Percentiles rank a stretch among this genome's conserved stretches.
These are phyloP conservation scores for Drosophila auraria DNA, from an alignment of 1,140 invertebrate species.

Conservation along the genomic window DNA sequence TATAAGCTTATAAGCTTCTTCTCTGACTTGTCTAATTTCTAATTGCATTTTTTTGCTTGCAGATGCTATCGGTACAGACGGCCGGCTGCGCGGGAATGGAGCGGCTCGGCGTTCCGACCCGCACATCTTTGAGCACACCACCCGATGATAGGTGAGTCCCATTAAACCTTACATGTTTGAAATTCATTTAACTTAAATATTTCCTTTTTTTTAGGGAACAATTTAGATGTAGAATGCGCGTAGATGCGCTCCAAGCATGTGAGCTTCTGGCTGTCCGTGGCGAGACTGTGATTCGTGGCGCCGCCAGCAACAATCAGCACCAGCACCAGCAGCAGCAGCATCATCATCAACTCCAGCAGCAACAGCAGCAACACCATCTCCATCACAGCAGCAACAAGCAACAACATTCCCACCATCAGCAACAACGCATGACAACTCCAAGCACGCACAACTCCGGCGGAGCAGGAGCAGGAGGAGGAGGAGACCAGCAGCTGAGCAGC, in stretches of 20 bases:
- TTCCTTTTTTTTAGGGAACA: conserved; percentile 62
- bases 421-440: conserved; percentile 76
- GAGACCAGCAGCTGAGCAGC: conserved; percentile 33
- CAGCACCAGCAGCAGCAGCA: conserved; percentile 56
- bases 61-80: conserved; percentile 89
- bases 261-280: conserved; percentile 80
- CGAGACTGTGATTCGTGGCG: conserved; percentile 79
- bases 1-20: background rate
- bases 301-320: conserved; percentile 60
- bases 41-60: conserved; percentile 72
- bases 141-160: conserved; percentile 78
- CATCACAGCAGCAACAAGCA: conserved; percentile 66
- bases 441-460: conserved; percentile 45
- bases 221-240: conserved; percentile 84
- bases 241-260: conserved; percentile 78
- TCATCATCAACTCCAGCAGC: conserved; percentile 36
- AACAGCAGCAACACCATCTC: conserved; percentile 61
- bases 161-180: too few relatives aligned
- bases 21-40: background rate
- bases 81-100: conserved; percentile 89
- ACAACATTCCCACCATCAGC: conserved; percentile 74
- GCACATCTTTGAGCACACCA: conserved; percentile 82
- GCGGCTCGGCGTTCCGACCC: conserved; percentile 88
- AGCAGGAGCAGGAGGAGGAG: conserved; percentile 28
- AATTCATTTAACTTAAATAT: background rate